Conservation (phyloP, 2,113 vertebrate species). For the Herpetotheres cachinnans region DNA sequence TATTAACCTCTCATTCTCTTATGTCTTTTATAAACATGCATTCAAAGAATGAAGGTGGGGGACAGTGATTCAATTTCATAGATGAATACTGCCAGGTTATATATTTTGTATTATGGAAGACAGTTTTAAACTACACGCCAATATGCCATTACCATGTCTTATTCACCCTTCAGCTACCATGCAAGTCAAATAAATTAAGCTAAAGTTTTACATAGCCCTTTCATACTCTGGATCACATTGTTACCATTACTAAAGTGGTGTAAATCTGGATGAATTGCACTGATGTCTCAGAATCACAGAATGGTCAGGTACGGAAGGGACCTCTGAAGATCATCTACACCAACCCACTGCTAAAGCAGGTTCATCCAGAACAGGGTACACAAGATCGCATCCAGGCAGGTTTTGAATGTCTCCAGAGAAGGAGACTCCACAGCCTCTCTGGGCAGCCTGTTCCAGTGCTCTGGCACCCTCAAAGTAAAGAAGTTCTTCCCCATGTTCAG, state of each 20-base stretch:
- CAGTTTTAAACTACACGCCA: not conserved
- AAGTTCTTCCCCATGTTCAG: too few species aligned
- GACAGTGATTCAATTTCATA: not conserved
- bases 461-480: too few species aligned
- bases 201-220: not conserved
- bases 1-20: too few species aligned
- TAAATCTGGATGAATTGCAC: not conserved
- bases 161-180: not conserved
- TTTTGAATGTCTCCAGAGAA: too few species aligned
- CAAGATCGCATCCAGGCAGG: too few species aligned
- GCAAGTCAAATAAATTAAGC: not conserved
- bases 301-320: too few species aligned
- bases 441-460: too few species aligned
- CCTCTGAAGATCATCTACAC: too few species aligned
- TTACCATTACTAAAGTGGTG: not conserved
- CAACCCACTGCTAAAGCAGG: too few species aligned
- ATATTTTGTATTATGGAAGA: not conserved
- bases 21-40: not conserved
- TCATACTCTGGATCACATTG: not conserved
- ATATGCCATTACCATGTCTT: not conserved
- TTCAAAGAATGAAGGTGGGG: not conserved
- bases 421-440: too few species aligned
- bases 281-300: too few species aligned
- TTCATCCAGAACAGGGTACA: too few species aligned
- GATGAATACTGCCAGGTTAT: not conserved